Evolutionary conservation across 2,113 vertebrate genomes (phyloP).

Genomic region (Amazona guildingii): DNA sequence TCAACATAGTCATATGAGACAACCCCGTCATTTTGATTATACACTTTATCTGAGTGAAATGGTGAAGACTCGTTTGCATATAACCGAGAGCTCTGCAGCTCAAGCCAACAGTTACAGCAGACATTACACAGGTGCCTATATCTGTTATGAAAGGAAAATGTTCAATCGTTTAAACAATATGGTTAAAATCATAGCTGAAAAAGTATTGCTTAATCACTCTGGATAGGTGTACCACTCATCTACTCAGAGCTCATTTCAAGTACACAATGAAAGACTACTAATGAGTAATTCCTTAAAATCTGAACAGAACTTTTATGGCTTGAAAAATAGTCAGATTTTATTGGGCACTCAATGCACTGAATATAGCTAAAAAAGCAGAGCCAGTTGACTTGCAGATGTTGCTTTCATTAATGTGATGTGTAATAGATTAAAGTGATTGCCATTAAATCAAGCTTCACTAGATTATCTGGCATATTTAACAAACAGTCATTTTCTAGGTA

Average conservation of each 20-base stretch:
- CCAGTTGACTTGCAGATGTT: neutral
- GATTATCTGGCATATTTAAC: slow-evolving; percentile 48
- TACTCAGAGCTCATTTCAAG: neutral
- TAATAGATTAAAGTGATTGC: neutral
- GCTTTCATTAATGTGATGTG: slow-evolving; percentile 26
- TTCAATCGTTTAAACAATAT: neutral
- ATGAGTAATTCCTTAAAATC: neutral
- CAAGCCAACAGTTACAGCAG: neutral
- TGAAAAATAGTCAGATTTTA: slow-evolving; percentile 30
- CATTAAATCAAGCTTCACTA: slow-evolving; percentile 39
- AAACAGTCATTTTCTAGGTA: slow-evolving; percentile 37
- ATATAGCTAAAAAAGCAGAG: neutral
- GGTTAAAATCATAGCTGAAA: neutral
- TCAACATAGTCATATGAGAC: neutral
- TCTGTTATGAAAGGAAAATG: neutral
- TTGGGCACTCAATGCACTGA: slow-evolving; percentile 14
- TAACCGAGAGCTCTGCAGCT: neutral
- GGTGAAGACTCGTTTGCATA: neutral
- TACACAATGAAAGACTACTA: neutral
- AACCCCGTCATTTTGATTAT: neutral
- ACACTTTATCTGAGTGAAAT: neutral
- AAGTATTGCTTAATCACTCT: neutral
- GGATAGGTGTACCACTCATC: neutral
- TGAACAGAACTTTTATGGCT: neutral
- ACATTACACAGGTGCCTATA: neutral